A percentile compares a stretch with the other conserved stretches of the same genome.
phyloP scores from a whole-genome alignment of 2,113 vertebrate species.

The Pseudorhombus dupliciocellatus region DNA sequence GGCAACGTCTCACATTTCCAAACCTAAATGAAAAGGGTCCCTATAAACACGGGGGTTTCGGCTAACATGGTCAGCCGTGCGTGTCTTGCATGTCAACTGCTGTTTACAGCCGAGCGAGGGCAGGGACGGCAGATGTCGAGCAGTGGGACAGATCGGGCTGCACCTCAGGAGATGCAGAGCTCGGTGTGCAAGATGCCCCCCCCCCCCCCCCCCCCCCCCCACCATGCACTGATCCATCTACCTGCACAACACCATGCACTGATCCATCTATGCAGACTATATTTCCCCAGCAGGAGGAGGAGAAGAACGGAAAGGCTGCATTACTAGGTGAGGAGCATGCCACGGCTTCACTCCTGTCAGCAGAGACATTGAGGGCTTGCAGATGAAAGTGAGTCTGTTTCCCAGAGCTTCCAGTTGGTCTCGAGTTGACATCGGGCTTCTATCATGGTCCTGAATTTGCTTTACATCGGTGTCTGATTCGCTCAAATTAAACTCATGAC shows the following conservation, averaged over 20 bases:
- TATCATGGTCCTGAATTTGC: constrained; percentile 38
- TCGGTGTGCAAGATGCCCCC: constrained; percentile 12
- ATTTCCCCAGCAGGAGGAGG: not conserved
- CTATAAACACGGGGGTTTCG: not conserved
- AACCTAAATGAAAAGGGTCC: constrained; percentile 2
- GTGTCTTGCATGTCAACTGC: constrained; percentile 32
- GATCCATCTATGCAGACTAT: constrained; percentile 18
- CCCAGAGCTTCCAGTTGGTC: constrained; percentile 3
- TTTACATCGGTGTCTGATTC: constrained; percentile 56
- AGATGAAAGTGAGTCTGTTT: constrained; percentile 60
- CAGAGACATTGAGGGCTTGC: constrained; percentile 31
- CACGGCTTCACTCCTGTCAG: constrained; percentile 10
- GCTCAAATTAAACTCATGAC: constrained; percentile 71
- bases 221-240: no score
- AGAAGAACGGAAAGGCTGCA: constrained; percentile 1
- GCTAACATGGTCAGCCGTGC: constrained; percentile 14
- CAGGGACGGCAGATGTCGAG: constrained; percentile 57
- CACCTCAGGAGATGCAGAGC: constrained; percentile 48
- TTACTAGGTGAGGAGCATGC: constrained; percentile 3
- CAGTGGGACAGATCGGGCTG: constrained; percentile 40
- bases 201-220: no score
- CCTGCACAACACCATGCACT: not conserved
- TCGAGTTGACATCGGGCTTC: constrained; percentile 30
- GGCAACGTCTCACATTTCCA: constrained; percentile 1
- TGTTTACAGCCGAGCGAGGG: constrained; percentile 37